These are phyloP conservation scores for Drosophila yakuba DNA, from an alignment of 1,140 invertebrate species.

Conservation along the genomic window DNA sequence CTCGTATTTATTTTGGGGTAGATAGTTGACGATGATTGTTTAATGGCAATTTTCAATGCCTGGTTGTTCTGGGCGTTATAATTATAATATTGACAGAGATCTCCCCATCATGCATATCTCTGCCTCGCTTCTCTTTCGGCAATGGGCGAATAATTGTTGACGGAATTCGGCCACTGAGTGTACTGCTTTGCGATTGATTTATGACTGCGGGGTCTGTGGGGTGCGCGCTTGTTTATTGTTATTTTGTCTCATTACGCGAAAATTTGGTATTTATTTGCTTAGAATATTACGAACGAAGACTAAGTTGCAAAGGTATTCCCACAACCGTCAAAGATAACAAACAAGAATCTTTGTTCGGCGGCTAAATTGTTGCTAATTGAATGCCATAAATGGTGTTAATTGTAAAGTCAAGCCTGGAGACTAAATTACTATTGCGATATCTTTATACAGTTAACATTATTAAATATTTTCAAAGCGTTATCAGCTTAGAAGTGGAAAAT, in stretches of 20 bases:
- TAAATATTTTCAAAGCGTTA: constrained; percentile 7
- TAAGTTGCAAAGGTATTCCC: constrained; percentile 18
- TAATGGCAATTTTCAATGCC: constrained; percentile 46
- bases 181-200: constrained; percentile 44
- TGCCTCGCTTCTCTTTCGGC: not conserved
- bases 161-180: constrained; percentile 18
- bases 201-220: constrained; percentile 19
- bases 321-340: constrained; percentile 43
- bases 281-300: constrained; percentile 23
- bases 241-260: constrained; percentile 49
- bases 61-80: constrained; percentile 19
- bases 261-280: constrained; percentile 47
- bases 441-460: not conserved
- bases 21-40: constrained; percentile 58
- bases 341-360: constrained; percentile 38
- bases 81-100: constrained; percentile 32
- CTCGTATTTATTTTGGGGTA: constrained; percentile 41
- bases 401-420: constrained; percentile 40
- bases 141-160: constrained; percentile 25
- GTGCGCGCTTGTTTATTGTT: constrained; percentile 34
- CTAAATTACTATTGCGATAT: constrained; percentile 10
- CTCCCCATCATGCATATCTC: not conserved
- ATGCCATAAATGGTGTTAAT: constrained; percentile 36
- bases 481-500: not conserved
- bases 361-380: constrained; percentile 58